Base-by-base conservation (phyloP, 2,113 vertebrate species). In the Pterocles gutturalis region DNA sequence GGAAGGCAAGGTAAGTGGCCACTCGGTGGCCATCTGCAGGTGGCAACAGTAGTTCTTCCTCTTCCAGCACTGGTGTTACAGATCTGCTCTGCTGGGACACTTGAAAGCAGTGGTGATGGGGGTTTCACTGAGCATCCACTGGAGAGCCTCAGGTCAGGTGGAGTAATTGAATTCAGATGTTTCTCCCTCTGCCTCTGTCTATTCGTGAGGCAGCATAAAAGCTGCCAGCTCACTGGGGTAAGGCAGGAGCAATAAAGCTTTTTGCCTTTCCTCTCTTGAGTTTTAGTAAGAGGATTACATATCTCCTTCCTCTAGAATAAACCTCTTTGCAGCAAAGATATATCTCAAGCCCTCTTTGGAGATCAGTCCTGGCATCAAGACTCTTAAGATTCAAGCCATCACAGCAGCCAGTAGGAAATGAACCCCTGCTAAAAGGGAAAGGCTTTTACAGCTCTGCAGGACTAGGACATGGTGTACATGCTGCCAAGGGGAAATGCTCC, bases 271-370 rank as follows among this genome's bases (percentile, higher is more conserved):
- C 45, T 87, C 87, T 85, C 64, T 81, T 81, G 75, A 25, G 38
- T 85, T 84, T 90, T 69, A 90, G 33, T 93, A 96, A 96, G 93
- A 96, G 78, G 96, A 94, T 94, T 97, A 96, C 31, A 1, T 45
- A 78, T 84, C 76, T 95, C 26, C 46, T 96, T 57, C 75, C 94
- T 88, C 64, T 80, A 88, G 41, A 93, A 80, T 93, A 96, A 95
- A 95, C 79, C 87, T 93, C 95, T 96, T 94, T 94, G 67, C 85
- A 95, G 82, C 33, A 58, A 90, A 96, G 92, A 95, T 88, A 90
- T 88, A 92, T 77, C 51, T 83, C 92, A 96, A 96, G 71, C 75
- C 75, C 67, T 88, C 85, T 90, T 85, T 85, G 92, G 92, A 91
- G 85, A 92, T 96, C 96, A 88, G 70, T 51, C 55, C 28, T 64